phyloP scores from a whole-genome alignment of 2,888 invertebrate species.

The Monochamus alternatus region DNA sequence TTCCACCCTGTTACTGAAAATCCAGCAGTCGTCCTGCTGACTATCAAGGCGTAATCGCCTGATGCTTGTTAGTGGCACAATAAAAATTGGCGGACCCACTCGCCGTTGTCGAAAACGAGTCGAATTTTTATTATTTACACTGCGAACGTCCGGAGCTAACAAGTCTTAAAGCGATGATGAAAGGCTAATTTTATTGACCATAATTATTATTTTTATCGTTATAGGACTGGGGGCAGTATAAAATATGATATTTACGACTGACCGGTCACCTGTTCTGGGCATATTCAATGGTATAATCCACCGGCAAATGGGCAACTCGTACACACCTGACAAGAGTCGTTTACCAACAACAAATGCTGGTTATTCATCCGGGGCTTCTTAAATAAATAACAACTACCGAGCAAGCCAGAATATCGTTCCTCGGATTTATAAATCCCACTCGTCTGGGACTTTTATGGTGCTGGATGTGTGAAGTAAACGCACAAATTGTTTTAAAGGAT shows the following conservation, averaged over 20 bases:
- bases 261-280: constrained; percentile 61
- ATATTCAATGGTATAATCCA: constrained; percentile 54
- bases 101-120: constrained; percentile 16
- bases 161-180: constrained; percentile 59
- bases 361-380: constrained; percentile 54
- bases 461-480: constrained; percentile 7
- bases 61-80: constrained; percentile 4
- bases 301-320: constrained; percentile 49
- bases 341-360: constrained; percentile 58
- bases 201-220: constrained; percentile 64
- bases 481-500: constrained; percentile 25
- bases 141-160: constrained; percentile 51
- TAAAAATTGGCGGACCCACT: constrained; percentile 1
- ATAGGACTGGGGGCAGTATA: constrained; percentile 59
- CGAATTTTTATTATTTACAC: constrained; percentile 44
- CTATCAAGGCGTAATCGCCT: background rate
- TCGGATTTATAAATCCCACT: constrained; percentile 58
- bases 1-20: background rate
- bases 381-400: constrained; percentile 60
- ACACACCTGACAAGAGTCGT: constrained; percentile 59
- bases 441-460: constrained; percentile 41
- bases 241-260: constrained; percentile 62
- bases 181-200: constrained; percentile 61
- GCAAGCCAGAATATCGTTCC: constrained; percentile 57
- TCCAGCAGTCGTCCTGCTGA: background rate